phyloP scores from a whole-genome alignment of 2,113 vertebrate genomes.

The Tyrannus savana region DNA sequence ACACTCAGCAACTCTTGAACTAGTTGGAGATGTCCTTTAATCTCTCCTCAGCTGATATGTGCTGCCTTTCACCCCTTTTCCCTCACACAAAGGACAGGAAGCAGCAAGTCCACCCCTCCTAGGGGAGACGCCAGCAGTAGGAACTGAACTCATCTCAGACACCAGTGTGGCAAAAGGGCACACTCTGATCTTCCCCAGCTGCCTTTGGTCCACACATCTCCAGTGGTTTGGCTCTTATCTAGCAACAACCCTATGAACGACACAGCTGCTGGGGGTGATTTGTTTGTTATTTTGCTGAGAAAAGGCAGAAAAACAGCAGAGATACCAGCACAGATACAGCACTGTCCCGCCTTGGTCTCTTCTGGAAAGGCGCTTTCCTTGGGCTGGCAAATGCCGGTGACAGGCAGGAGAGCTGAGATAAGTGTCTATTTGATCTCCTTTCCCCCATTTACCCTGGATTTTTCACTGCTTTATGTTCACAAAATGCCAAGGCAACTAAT shows the following conservation, averaged over 20 bases:
- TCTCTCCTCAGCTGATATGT: not conserved
- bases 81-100: not conserved
- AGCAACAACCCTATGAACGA: rapidly evolving
- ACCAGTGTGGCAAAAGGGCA: not conserved
- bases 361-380: slow-evolving; percentile 33
- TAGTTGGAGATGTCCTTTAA: not conserved
- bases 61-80: not conserved
- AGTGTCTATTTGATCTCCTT: slow-evolving; percentile 59
- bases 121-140: not conserved
- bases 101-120: not conserved
- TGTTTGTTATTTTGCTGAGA: slow-evolving; percentile 11
- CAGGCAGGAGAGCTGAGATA: slow-evolving; percentile 33
- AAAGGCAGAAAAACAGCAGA: slow-evolving; percentile 37
- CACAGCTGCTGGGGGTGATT: not conserved
- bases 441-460: slow-evolving; percentile 20
- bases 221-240: not conserved
- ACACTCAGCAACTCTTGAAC: not conserved
- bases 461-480: slow-evolving; percentile 56
- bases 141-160: not conserved
- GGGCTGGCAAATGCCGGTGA: slow-evolving; percentile 35
- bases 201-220: not conserved
- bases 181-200: not conserved
- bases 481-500: slow-evolving; percentile 47
- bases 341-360: not conserved
- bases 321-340: not conserved